A percentile compares a stretch with the other conserved stretches of the same genome.
These are phyloP conservation scores for Eutrigla gurnardus DNA, from an alignment of 2,797 vertebrate genomes.

Conservation along the genomic window DNA sequence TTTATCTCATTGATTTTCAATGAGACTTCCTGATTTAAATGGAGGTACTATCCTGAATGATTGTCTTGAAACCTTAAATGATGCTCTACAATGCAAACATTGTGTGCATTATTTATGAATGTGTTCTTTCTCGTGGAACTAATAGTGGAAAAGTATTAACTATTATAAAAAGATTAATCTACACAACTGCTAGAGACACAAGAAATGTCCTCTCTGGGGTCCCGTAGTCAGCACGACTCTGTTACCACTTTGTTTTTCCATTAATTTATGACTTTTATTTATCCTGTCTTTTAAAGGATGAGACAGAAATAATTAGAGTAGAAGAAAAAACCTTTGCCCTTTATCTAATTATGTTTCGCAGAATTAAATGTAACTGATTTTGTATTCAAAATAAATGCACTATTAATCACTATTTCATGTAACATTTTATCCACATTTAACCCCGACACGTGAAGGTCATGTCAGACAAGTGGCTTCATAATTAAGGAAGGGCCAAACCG, in stretches of 20 bases:
- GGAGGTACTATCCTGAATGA: background rate
- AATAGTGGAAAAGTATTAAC: too few species aligned
- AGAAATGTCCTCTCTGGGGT: too few species aligned
- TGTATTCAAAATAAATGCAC: background rate
- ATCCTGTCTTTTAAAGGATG: too few species aligned
- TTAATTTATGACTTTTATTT: too few species aligned
- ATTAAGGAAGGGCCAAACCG: background rate
- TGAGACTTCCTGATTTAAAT: conserved; percentile 6
- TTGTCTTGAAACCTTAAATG: background rate
- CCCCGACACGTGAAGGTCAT: background rate
- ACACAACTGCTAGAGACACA: too few species aligned
- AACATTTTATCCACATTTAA: background rate
- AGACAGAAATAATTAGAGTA: too few species aligned
- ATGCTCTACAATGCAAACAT: background rate
- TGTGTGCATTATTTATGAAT: background rate
- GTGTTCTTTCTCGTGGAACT: too few species aligned
- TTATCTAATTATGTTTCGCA: background rate
- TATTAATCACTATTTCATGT: background rate
- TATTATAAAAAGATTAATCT: too few species aligned
- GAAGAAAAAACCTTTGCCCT: background rate
- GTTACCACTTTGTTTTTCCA: too few species aligned
- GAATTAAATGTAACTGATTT: background rate
- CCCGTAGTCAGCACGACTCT: too few species aligned
- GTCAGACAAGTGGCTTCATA: background rate
- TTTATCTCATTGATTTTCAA: background rate